Evolutionary conservation across 2,888 invertebrate species (phyloP).

Genomic region (Aquatica leii): DNA sequence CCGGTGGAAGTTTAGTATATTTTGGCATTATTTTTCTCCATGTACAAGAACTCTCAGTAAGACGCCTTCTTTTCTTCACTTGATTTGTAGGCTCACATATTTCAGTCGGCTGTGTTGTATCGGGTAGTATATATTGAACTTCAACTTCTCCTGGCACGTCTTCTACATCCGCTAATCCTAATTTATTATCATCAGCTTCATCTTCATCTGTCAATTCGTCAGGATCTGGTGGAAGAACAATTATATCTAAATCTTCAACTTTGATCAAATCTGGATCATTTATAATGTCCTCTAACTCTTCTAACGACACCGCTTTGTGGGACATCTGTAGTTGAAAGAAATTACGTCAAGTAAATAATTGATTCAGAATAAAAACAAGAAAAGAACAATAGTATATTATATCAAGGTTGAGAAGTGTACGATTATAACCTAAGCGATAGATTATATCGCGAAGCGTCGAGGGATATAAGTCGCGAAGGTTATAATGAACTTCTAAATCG

Average conservation of each 20-base stretch:
- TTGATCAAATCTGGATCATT: constrained; percentile 16
- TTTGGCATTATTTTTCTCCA: background rate
- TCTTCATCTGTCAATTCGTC: constrained; percentile 1
- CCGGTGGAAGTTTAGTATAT: no score
- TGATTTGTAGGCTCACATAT: background rate
- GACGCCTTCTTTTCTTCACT: background rate
- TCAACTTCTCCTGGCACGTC: background rate
- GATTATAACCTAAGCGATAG: no score
- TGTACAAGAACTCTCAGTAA: no score
- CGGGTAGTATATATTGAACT: background rate
- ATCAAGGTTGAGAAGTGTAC: no score
- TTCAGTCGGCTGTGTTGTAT: background rate
- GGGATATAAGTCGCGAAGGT: no score
- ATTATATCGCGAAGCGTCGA: no score
- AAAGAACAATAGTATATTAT: no score
- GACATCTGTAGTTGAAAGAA: no score
- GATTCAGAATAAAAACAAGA: no score
- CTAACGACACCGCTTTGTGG: constrained; percentile 7
- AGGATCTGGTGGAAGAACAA: constrained; percentile 9
- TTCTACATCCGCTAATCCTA: background rate
- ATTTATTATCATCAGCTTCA: no score
- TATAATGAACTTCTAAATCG: no score
- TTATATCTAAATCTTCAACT: constrained; percentile 13
- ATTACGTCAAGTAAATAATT: no score
- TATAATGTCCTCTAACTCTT: constrained; percentile 3